Percentiles rank a stretch among this genome's conserved stretches.
phyloP scores from a whole-genome alignment of 2,113 vertebrate species.

The Thalassoma bifasciatum region DNA sequence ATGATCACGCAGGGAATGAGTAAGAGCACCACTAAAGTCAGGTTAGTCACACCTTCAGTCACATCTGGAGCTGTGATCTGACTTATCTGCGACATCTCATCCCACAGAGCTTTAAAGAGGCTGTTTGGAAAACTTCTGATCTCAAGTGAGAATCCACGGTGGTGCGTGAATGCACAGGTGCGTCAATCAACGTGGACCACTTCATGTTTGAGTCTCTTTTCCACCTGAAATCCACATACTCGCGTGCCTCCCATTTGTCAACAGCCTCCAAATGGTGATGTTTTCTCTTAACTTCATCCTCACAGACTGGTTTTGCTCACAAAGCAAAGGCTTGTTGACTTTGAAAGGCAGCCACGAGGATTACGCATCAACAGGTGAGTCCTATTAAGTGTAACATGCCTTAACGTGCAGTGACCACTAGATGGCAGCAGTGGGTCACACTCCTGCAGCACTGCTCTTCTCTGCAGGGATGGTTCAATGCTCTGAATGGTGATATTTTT shows the following conservation, averaged over 20 bases:
- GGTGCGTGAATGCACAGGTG: conserved; percentile 50
- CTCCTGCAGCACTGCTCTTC: conserved; percentile 1
- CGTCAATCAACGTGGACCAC: conserved; percentile 59
- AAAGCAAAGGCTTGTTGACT: conserved; percentile 1
- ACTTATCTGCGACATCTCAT: conserved; percentile 80
- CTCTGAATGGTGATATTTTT: background rate
- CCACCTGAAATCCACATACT: background rate
- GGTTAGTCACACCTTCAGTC: conserved; percentile 68
- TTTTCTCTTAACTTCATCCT: background rate
- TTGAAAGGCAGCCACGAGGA: background rate
- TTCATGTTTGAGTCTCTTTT: conserved; percentile 11
- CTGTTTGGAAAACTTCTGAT: conserved; percentile 28
- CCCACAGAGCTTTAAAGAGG: conserved; percentile 28
- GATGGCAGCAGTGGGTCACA: conserved; percentile 54
- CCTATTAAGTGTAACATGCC: conserved; percentile 30
- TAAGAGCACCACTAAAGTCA: conserved; percentile 80
- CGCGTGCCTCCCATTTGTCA: background rate
- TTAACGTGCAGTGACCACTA: background rate
- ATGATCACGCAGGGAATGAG: conserved; percentile 83
- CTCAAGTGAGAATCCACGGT: conserved; percentile 19
- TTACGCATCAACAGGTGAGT: conserved; percentile 61
- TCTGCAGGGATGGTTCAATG: conserved; percentile 3
- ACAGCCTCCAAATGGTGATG: background rate
- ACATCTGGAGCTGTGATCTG: conserved; percentile 49
- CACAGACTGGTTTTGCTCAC: background rate